These are phyloP conservation scores for Alentia gelatinosa DNA, from an alignment of 2,888 invertebrate species.

Conservation along the genomic window DNA sequence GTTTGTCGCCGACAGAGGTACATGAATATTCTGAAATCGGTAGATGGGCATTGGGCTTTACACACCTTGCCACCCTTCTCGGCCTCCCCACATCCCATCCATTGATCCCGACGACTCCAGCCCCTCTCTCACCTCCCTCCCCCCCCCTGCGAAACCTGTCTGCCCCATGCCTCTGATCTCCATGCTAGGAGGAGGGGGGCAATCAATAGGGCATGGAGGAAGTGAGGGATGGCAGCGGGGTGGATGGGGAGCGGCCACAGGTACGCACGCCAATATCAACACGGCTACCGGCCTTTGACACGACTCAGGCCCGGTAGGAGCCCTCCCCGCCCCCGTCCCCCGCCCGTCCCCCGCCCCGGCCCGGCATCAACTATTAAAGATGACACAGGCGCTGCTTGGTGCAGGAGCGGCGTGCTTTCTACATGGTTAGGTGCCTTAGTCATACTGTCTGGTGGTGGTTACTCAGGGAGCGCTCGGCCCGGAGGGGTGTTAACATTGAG, in stretches of 20 bases:
- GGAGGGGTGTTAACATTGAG: neutral
- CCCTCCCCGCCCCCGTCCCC: neutral
- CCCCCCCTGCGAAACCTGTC: too few species aligned
- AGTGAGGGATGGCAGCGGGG: neutral
- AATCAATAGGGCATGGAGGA: neutral
- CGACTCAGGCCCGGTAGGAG: neutral
- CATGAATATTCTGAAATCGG: too few species aligned
- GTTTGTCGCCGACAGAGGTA: too few species aligned
- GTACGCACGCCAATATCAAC: slow-evolving; percentile 1
- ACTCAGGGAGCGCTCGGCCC: neutral
- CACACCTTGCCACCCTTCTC: neutral
- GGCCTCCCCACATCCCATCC: neutral
- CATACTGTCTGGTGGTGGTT: too few species aligned
- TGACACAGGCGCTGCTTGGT: neutral
- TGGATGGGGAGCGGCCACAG: neutral
- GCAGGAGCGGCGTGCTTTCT: neutral
- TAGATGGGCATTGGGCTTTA: too few species aligned
- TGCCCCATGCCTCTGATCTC: neutral
- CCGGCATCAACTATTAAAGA: neutral
- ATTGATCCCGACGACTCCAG: neutral
- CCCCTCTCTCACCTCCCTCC: too few species aligned
- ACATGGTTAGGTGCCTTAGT: neutral
- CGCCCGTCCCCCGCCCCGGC: neutral
- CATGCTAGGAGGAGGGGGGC: neutral
- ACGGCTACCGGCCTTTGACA: neutral